Conservation (phyloP, 2,888 invertebrate species). For the Bombylius discolor region DNA sequence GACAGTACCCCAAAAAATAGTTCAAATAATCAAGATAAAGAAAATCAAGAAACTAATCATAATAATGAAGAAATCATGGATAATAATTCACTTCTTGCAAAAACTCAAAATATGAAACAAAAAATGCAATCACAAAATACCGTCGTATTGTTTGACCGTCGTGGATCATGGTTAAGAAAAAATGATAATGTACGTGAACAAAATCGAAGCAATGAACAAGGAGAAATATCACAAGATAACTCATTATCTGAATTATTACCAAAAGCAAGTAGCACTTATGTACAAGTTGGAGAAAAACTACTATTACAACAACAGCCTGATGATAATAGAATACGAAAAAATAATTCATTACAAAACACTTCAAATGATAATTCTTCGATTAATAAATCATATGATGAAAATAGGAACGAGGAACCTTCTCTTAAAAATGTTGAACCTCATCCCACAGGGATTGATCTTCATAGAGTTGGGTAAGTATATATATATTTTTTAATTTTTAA, state of each 20-base stretch:
- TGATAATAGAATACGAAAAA: neutral
- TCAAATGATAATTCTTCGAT: constrained; percentile 13
- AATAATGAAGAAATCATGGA: neutral
- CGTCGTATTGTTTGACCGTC: neutral
- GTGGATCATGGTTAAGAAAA: constrained; percentile 34
- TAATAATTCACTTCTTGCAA: too few relatives aligned
- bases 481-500: neutral
- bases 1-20: constrained; percentile 10
- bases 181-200: constrained; percentile 22
- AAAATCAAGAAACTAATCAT: neutral
- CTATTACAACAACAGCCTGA: too few relatives aligned
- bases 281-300: neutral
- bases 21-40: constrained; percentile 14
- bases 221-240: constrained; percentile 22
- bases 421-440: constrained; percentile 35
- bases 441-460: constrained; percentile 64
- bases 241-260: constrained; percentile 31
- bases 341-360: constrained; percentile 12
- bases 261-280: neutral
- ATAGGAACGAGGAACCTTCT: constrained; percentile 5
- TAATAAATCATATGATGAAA: constrained; percentile 19
- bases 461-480: constrained; percentile 46
- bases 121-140: neutral
- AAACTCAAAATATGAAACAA: too few relatives aligned
- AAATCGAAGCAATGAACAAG: constrained; percentile 7